Evolutionary conservation across 2,113 vertebrate genomes (phyloP).

Genomic region (Chloebia gouldiae): DNA sequence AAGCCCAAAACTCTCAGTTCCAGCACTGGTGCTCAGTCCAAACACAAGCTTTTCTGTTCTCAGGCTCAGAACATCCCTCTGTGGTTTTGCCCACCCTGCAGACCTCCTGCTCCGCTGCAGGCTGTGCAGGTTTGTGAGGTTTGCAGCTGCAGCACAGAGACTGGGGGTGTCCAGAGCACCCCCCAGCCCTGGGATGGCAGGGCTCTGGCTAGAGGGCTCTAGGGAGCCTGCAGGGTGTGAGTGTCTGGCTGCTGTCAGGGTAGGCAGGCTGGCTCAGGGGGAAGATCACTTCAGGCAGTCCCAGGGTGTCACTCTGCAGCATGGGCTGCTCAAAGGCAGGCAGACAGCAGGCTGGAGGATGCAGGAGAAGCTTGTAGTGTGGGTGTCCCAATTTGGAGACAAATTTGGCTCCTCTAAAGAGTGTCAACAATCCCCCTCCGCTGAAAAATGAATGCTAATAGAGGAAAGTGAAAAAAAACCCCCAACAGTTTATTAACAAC

Average conservation of each 20-base stretch:
- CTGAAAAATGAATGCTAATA: not conserved
- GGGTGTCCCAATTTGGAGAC: not conserved
- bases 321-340: not conserved
- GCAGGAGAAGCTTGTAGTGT: not conserved
- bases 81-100: not conserved
- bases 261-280: not conserved
- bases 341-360: not conserved
- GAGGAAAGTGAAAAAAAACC: not conserved
- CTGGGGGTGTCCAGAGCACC: not conserved
- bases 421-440: not conserved
- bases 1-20: not conserved
- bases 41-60: not conserved
- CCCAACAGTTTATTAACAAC: not conserved
- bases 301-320: not conserved
- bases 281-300: not conserved
- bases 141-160: not conserved
- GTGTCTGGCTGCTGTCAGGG: not conserved
- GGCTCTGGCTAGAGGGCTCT: not conserved
- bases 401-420: not conserved
- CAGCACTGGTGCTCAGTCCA: rapidly evolving
- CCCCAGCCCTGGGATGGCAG: not conserved
- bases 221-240: not conserved
- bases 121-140: not conserved
- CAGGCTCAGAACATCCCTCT: not conserved
- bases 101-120: not conserved